These are phyloP conservation scores for Leptinotarsa juncta DNA, from an alignment of 2,888 invertebrate species.

Conservation along the genomic window DNA sequence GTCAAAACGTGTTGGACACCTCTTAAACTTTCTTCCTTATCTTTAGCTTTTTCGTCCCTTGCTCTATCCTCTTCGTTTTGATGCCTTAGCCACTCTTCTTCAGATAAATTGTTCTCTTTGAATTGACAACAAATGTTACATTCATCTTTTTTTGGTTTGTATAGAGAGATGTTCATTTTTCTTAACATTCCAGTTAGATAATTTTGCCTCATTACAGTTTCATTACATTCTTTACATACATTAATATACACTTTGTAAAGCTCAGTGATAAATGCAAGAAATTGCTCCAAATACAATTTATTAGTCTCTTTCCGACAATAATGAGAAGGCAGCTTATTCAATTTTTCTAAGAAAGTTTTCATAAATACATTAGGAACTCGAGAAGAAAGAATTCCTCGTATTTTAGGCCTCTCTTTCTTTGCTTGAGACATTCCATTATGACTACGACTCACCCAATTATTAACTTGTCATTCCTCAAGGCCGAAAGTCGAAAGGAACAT, in stretches of 20 bases:
- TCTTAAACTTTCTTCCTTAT: too few species aligned
- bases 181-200: too few species aligned
- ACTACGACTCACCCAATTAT: conserved; percentile 21
- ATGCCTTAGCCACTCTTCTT: too few species aligned
- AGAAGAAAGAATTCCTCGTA: too few species aligned
- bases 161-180: too few species aligned
- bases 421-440: conserved; percentile 22
- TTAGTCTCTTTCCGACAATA: conserved; percentile 24
- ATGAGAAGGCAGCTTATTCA: conserved; percentile 29
- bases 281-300: conserved; percentile 29
- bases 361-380: background rate
- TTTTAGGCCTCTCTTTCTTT: background rate
- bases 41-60: too few species aligned
- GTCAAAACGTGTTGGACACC: too few species aligned
- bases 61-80: too few species aligned
- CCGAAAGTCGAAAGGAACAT: background rate
- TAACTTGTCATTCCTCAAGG: conserved; percentile 19
- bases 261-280: conserved; percentile 13
- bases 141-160: too few species aligned
- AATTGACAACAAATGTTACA: too few species aligned
- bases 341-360: conserved; percentile 16
- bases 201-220: too few species aligned
- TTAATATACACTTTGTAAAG: conserved; percentile 25
- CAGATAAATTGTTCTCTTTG: too few species aligned
- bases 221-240: background rate